Conservation (phyloP, 92 coral and sea anemone genomes). For the Actinostola sp. region DNA sequence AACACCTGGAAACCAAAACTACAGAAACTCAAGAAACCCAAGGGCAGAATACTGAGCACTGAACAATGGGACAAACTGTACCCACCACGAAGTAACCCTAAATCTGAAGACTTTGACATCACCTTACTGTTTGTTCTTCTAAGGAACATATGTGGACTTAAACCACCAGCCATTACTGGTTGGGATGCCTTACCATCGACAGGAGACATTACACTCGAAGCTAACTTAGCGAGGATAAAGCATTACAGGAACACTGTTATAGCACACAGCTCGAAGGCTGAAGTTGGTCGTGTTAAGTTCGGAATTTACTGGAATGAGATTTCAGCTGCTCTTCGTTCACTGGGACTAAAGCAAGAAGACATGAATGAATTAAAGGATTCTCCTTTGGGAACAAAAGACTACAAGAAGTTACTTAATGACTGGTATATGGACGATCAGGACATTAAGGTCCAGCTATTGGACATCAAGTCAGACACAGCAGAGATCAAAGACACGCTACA, state of each 20-base stretch:
- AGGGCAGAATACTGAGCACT: slow-evolving; percentile 25
- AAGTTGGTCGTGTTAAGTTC: slow-evolving; percentile 31
- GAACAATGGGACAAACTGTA: slow-evolving; percentile 67
- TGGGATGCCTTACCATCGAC: slow-evolving; percentile 49
- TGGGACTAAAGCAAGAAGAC: too few relatives aligned
- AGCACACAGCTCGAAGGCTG: slow-evolving; percentile 50
- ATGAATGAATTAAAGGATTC: too few relatives aligned
- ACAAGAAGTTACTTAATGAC: too few relatives aligned
- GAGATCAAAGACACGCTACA: too few relatives aligned
- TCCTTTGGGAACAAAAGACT: too few relatives aligned
- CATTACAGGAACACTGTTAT: slow-evolving; percentile 52
- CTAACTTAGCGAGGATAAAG: slow-evolving; percentile 66
- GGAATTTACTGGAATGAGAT: slow-evolving; percentile 52
- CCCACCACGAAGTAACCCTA: slow-evolving; percentile 58
- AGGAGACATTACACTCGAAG: slow-evolving; percentile 53
- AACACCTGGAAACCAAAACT: too few relatives aligned
- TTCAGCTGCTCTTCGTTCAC: slow-evolving; percentile 36
- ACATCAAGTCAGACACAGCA: too few relatives aligned
- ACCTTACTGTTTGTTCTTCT: slow-evolving; percentile 64
- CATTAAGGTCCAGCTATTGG: too few relatives aligned
- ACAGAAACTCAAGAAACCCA: slow-evolving; percentile 18
- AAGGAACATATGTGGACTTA: slow-evolving; percentile 64
- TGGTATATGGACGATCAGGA: too few relatives aligned
- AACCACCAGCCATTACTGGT: slow-evolving; percentile 22
- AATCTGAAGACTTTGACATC: slow-evolving; percentile 57